Conservation (phyloP, 2,888 invertebrate species). For the Caenorhabditis wallacei region DNA sequence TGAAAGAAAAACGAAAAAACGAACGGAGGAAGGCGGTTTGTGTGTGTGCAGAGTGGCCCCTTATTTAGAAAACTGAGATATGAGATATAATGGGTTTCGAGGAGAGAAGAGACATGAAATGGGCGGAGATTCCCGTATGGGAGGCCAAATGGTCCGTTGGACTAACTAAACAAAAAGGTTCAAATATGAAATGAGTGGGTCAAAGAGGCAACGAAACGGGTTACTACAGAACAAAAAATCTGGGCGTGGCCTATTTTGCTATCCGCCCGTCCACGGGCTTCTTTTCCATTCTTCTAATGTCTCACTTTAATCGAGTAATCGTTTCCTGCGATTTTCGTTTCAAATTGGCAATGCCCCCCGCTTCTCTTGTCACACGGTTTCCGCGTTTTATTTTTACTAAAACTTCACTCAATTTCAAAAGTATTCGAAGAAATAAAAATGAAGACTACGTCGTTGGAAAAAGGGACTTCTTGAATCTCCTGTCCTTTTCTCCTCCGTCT, state of each 20-base stretch:
- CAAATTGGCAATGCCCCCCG: slow-evolving; percentile 18
- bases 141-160: slow-evolving; percentile 29
- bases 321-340: slow-evolving; percentile 69
- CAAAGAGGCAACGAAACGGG: background rate
- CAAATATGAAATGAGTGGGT: background rate
- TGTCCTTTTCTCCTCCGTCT: background rate
- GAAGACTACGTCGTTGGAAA: background rate
- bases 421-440: background rate
- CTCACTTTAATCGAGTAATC: slow-evolving; percentile 68
- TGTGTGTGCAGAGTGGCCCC: background rate
- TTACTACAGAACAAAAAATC: slow-evolving; percentile 6
- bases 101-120: slow-evolving; percentile 6
- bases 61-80: slow-evolving; percentile 12
- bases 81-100: slow-evolving; percentile 9
- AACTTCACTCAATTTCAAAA: slow-evolving; percentile 30
- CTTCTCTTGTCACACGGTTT: slow-evolving; percentile 51
- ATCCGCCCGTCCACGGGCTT: background rate
- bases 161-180: slow-evolving; percentile 18
- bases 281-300: slow-evolving; percentile 35
- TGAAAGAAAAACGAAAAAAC: background rate
- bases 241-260: slow-evolving; percentile 18
- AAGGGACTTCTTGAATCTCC: background rate
- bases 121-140: slow-evolving; percentile 21
- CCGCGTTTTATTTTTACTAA: slow-evolving; percentile 62
- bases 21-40: background rate